Evolutionary conservation across 2,888 invertebrate species (phyloP).

Genomic region (Azorinus chamasolen): DNA sequence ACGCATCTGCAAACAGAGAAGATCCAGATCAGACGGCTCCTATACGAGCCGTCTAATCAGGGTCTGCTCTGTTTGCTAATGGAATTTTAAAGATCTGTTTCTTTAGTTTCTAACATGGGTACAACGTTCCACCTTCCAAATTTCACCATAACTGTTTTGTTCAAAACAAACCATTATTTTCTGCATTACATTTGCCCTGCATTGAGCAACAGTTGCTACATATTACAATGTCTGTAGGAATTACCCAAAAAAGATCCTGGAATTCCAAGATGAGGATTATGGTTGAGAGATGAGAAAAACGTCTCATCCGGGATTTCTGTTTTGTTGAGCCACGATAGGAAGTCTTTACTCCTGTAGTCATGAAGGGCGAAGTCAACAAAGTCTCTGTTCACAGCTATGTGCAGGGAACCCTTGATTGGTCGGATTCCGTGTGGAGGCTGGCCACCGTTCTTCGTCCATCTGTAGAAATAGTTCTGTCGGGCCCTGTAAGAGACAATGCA

Average conservation of each 20-base stretch:
- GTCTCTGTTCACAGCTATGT: conserved; percentile 25
- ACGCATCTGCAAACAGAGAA: too few relatives aligned
- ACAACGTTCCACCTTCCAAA: too few relatives aligned
- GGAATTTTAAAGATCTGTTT: too few relatives aligned
- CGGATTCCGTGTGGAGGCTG: conserved; percentile 23
- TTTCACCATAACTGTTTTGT: too few relatives aligned
- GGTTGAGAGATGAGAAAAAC: conserved; percentile 33
- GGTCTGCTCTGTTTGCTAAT: too few relatives aligned
- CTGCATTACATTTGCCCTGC: too few relatives aligned
- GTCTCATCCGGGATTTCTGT: conserved; percentile 29
- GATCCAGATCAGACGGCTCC: too few relatives aligned
- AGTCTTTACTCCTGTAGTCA: conserved; percentile 14
- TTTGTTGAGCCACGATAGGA: conserved; percentile 20
- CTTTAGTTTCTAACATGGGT: too few relatives aligned
- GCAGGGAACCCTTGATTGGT: conserved; percentile 34
- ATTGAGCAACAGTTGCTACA: too few relatives aligned
- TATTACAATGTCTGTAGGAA: too few relatives aligned
- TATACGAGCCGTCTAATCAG: too few relatives aligned
- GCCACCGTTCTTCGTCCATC: conserved; percentile 25
- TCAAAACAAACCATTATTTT: too few relatives aligned
- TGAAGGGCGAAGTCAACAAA: conserved; percentile 33
- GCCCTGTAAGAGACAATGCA: conserved; percentile 18
- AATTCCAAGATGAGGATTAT: conserved; percentile 21
- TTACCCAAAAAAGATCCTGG: conserved; percentile 31
- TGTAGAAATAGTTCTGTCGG: conserved; percentile 11